Evolutionary conservation across 2,888 invertebrate species (phyloP), one percentile per base, ranked within the genome.

Genomic region (Oscheius onirici): DNA sequence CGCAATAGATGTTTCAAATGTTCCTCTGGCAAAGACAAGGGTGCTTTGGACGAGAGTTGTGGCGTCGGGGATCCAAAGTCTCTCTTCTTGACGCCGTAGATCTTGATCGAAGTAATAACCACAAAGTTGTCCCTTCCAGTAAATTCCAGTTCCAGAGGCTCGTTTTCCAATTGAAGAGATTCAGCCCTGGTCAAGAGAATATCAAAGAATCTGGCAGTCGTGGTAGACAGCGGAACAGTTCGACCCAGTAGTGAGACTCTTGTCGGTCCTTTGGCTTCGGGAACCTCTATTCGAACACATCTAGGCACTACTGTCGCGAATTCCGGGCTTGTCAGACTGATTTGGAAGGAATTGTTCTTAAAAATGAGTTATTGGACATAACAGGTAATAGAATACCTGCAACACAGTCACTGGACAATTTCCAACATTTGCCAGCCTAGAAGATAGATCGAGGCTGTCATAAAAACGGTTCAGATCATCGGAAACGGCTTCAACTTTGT

Each of bases 271-370:
- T 58, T 69, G 22, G 61, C 40, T 15, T 72, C 77, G 8, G 71
- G 71, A 15, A 80, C 76, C 58, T 78, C 78, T 1, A 80, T 26
- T 22, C 80, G 66, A 15, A 80, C 41, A 41, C 70, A 72, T 57
- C 77, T 49, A 8, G 75, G 74, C 8, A 76, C 69, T 3, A 34
- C 34, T 6, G 34, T 34, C 34, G 8, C 34, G 8, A 34, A 34
- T 8, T 80, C 77, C 3, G 66, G 65, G 0, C 76, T 46, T 10
- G 72, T 65, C 1, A 75, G 61, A 2, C 13, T 44, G 10, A 78
- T 24, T 1, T 58, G 67, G 54, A 77, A 69, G 13, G 61, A 69
- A n/a, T 58, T 55, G 10, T 17, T 58, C 71, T 75, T 63, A 34
- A 75, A 67, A 15, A 15, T 22, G n/a, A 15, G 26, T 20, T 54